Percentiles rank a stretch among this genome's conserved stretches.
phyloP scores from a whole-genome alignment of 2,797 vertebrate species.

The Crenichthys baileyi region DNA sequence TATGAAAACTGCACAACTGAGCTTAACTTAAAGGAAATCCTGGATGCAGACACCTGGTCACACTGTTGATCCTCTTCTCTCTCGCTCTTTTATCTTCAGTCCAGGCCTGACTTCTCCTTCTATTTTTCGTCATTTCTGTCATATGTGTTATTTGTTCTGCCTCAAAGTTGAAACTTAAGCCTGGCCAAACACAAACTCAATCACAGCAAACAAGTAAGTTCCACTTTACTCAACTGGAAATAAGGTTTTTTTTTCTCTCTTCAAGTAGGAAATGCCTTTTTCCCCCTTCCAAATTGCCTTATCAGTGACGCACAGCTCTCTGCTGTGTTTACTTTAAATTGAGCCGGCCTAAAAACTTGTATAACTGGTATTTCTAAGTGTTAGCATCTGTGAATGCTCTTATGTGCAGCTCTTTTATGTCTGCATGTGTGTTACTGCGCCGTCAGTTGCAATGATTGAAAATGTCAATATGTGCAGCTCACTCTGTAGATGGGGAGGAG shows the following conservation, averaged over 20 bases:
- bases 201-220: conserved; percentile 71
- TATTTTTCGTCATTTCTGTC: conserved; percentile 31
- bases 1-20: conserved; percentile 14
- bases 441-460: conserved; percentile 51
- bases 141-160: conserved; percentile 61
- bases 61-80: conserved; percentile 40
- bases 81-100: conserved; percentile 27
- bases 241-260: conserved; percentile 29
- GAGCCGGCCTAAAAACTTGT: conserved; percentile 52
- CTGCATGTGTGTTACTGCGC: conserved; percentile 1
- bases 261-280: conserved; percentile 31
- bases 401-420: conserved; percentile 28
- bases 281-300: conserved; percentile 56
- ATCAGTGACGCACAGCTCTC: conserved; percentile 70
- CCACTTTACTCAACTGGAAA: conserved; percentile 53
- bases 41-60: conserved; percentile 47
- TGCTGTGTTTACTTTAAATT: conserved; percentile 68
- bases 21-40: conserved; percentile 40
- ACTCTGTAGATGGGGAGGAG: conserved; percentile 32
- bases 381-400: conserved; percentile 41
- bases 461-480: conserved; percentile 41
- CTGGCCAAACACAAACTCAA: conserved; percentile 73
- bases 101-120: conserved; percentile 21
- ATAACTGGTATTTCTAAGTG: conserved; percentile 44
- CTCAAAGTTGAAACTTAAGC: conserved; percentile 54